Base-by-base conservation (phyloP, 2,797 vertebrate genomes). In the Halcyon chelicuti region DNA sequence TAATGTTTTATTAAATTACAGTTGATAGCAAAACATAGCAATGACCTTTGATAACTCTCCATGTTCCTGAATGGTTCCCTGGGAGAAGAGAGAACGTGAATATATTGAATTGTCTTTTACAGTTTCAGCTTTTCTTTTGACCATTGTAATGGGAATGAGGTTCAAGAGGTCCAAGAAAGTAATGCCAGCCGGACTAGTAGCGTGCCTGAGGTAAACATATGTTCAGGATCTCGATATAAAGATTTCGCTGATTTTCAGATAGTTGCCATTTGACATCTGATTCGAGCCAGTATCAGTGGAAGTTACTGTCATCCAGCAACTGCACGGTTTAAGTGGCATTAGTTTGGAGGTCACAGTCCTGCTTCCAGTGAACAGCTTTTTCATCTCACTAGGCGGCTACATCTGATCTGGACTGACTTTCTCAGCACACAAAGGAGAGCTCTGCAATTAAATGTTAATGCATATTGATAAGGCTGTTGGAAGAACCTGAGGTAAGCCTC, bases 151-250 rank as follows among this genome's bases (percentile, higher is more conserved):
- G 99, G 99, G 99, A 94, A 97, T 98, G 95, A 98, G 99, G 95
- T 99, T 99, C 97, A 99, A 98, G 97, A 99, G 98, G 74, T 99
- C 99, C 95, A 98, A 99, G 80, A 99, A 99, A 95, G 40, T 99
- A 83, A 98, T 99, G 97, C 99, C 99, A 74, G 98, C 99, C 0
- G 99, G 99, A 65, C 88, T 99, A 26, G 96, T 99, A 94, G 94
- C 99, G 16, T 98, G 98, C 39, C 96, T 99, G 86, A 99, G 99
- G 99, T 99, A 97, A 98, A 97, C 89, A 57, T 80, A 51, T 21
- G 20, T 40, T 76, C 51, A 19, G 5, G 44, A 86, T 87, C 28
- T 66, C 79, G 70, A 66, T 66, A 31, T 58, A 73, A 75, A 84
- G 33, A 86, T 79, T 73, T 91, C 22, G 62, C 16, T 49, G 28